These are phyloP conservation scores for Pristionchus entomophagus DNA, from an alignment of 2,888 invertebrate genomes.

Conservation along the genomic window DNA sequence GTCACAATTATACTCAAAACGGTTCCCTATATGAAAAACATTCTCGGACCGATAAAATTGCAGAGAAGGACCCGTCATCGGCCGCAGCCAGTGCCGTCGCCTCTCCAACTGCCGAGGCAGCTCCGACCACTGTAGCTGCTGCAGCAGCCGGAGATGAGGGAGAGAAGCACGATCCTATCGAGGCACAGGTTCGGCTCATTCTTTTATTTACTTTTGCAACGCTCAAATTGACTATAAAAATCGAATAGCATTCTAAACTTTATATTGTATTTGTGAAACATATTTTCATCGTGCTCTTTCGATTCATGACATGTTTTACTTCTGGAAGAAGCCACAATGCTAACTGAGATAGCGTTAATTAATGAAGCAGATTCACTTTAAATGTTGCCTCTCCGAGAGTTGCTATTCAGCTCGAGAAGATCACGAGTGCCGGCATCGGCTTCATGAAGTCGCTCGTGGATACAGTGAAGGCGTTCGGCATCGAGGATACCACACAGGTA, in stretches of 20 bases:
- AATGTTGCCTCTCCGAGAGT: not conserved
- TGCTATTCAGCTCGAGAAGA: constrained; percentile 45
- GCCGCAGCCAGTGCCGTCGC: not conserved
- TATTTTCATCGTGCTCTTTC: not conserved
- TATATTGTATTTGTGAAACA: not conserved
- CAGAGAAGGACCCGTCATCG: constrained; percentile 33
- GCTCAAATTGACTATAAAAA: no score
- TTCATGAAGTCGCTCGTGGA: constrained; percentile 70
- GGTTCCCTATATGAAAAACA: not conserved
- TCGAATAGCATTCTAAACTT: not conserved
- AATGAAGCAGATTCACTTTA: no score
- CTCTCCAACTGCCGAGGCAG: not conserved
- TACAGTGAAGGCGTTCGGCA: constrained; percentile 69
- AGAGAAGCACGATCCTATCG: constrained; percentile 16
- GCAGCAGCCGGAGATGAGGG: not conserved
- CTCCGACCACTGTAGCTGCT: not conserved
- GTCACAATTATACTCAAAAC: no score
- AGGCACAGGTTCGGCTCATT: constrained; percentile 20
- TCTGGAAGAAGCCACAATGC: no score
- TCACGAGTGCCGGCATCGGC: constrained; percentile 56
- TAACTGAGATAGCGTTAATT: not conserved
- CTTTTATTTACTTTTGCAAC: not conserved
- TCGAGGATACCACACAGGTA: constrained; percentile 71
- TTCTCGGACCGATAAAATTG: not conserved
- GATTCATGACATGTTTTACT: no score